Evolutionary conservation across 2,797 vertebrate genomes (phyloP).

Genomic region (Microchirus variegatus): DNA sequence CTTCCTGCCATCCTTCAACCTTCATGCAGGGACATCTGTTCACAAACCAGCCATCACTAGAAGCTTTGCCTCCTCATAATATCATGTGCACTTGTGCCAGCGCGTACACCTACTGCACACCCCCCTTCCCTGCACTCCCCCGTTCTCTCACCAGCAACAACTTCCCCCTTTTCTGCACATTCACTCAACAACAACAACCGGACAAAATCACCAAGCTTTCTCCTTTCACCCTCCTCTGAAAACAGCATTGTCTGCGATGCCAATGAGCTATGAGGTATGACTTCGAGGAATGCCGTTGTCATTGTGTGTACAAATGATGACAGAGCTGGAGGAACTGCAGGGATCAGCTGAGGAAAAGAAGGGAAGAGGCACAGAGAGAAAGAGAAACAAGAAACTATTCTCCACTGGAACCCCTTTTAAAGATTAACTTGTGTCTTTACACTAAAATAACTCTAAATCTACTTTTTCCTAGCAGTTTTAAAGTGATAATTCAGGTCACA

Average conservation of each 20-base stretch:
- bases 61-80: not conserved
- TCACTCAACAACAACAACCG: constrained; percentile 32
- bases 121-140: no score
- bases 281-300: constrained; percentile 41
- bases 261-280: constrained; percentile 45
- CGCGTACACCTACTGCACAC: no score
- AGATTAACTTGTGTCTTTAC: not conserved
- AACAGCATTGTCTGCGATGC: constrained; percentile 50
- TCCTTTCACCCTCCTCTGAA: constrained; percentile 33
- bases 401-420: not conserved
- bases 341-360: constrained; percentile 16
- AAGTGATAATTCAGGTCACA: no score
- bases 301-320: constrained; percentile 43
- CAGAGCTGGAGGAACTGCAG: constrained; percentile 32
- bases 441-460: no score
- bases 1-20: constrained; percentile 46
- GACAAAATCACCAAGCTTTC: constrained; percentile 32
- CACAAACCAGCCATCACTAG: constrained; percentile 14
- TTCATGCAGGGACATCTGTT: constrained; percentile 42
- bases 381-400: not conserved
- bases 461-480: no score
- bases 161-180: constrained; percentile 21
- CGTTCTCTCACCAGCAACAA: not conserved
- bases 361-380: constrained; percentile 10
- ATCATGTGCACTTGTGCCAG: no score